phyloP scores from a whole-genome alignment of 1,140 invertebrate genomes.

The Macrotrachela quadricornifera region DNA sequence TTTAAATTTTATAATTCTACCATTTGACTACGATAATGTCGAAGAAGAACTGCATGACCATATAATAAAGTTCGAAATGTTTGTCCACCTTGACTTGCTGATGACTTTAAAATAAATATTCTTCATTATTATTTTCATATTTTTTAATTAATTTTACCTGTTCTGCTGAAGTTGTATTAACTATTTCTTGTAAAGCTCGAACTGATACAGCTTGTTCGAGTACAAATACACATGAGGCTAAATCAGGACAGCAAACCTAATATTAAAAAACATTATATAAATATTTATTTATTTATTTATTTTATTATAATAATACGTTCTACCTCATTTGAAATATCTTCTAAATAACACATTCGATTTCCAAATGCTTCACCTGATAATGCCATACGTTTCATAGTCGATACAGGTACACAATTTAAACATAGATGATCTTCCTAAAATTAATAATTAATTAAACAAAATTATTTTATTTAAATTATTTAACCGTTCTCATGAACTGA shows the following conservation, averaged over 20 bases:
- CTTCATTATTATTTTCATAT: background rate
- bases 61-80: constrained; percentile 77
- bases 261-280: constrained; percentile 48
- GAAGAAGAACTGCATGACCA: constrained; percentile 87
- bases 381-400: constrained; percentile 63
- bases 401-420: constrained; percentile 6
- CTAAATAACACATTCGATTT: constrained; percentile 91
- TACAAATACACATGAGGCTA: constrained; percentile 92
- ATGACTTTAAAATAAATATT: background rate
- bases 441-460: background rate
- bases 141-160: no score
- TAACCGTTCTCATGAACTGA: constrained; percentile 45
- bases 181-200: constrained; percentile 85
- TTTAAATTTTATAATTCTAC: constrained; percentile 36
- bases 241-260: constrained; percentile 42
- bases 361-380: constrained; percentile 92
- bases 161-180: constrained; percentile 20
- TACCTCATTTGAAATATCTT: constrained; percentile 93
- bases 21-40: constrained; percentile 97
- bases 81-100: constrained; percentile 51
- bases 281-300: background rate
- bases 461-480: background rate
- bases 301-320: constrained; percentile 8
- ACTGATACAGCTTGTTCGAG: constrained; percentile 98
- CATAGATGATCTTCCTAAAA: constrained; percentile 9